Percentiles rank a stretch among this genome's conserved stretches.
Conservation (phyloP, 2,113 vertebrate genomes). For the Silurus asotus region DNA sequence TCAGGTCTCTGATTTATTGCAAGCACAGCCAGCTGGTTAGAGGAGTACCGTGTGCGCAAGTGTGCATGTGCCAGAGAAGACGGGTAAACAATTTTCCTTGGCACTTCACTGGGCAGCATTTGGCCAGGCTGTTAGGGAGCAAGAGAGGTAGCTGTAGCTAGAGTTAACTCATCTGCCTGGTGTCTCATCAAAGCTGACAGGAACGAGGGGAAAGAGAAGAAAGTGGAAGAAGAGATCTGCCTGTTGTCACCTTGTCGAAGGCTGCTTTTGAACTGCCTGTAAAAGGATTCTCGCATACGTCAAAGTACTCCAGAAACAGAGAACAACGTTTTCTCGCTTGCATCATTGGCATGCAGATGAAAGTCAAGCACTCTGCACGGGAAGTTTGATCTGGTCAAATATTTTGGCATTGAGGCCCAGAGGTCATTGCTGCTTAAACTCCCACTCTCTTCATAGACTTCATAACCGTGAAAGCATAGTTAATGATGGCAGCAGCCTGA, state of each 20-base stretch:
- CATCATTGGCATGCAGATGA: slow-evolving; percentile 38
- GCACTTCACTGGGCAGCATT: slow-evolving; percentile 66
- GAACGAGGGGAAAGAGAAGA: slow-evolving; percentile 59
- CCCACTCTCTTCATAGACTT: background rate
- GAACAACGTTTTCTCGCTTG: slow-evolving; percentile 38
- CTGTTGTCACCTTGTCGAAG: slow-evolving; percentile 64
- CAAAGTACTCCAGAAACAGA: slow-evolving; percentile 40
- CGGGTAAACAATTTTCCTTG: slow-evolving; percentile 66
- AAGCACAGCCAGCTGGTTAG: slow-evolving; percentile 57
- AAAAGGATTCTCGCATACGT: slow-evolving; percentile 35
- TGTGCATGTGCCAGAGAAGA: slow-evolving; percentile 51
- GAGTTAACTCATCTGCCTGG: slow-evolving; percentile 57
- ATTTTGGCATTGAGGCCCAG: slow-evolving; percentile 48
- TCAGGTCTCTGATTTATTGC: slow-evolving; percentile 62
- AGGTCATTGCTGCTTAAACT: slow-evolving; percentile 39
- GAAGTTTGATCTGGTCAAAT: slow-evolving; percentile 52
- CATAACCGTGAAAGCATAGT: slow-evolving; percentile 50
- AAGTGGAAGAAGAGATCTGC: slow-evolving; percentile 49
- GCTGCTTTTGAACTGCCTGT: slow-evolving; percentile 51
- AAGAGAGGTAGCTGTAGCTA: slow-evolving; percentile 54
- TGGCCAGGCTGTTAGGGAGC: slow-evolving; percentile 64
- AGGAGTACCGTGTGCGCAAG: slow-evolving; percentile 50
- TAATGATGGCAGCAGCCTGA: slow-evolving; percentile 63
- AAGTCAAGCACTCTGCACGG: slow-evolving; percentile 9
- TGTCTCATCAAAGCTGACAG: slow-evolving; percentile 69